Evolutionary conservation across 1,140 invertebrate genomes (phyloP), one percentile per base, ranked within the genome.

Genomic region (Eueides isabella): DNA sequence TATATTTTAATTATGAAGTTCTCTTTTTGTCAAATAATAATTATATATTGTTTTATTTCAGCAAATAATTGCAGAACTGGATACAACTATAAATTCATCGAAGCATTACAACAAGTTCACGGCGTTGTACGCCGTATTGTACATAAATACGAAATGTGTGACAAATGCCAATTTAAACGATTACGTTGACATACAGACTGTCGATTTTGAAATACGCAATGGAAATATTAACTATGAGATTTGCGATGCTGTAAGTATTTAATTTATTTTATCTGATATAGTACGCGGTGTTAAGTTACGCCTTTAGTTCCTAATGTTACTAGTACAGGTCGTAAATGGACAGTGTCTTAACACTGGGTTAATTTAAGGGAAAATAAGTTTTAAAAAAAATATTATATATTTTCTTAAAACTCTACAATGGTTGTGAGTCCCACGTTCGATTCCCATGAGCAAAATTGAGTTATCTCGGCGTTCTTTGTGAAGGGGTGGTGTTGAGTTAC

Each of bases 231-330:
- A 31, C 14, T 63, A 63, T 16, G 61, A 63, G 29, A 63, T n/a
- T 63, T 63, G 61, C 12, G 61, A 63, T 30, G 28, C 61, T 16
- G 61, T 63, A 29, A 63, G 61, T 55, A 26, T 11, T 48, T 48
- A 5, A 7, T 9, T 48, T 11, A 3, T 0, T 3, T 23, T 55
- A 23, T 19, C 12, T 26, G 11, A 26, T 55, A 55, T 1, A n/a
- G n/a, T n/a, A n/a, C n/a, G n/a, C n/a, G n/a, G n/a, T n/a, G n/a
- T n/a, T n/a, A n/a, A n/a, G n/a, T n/a, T n/a, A n/a, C n/a, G n/a
- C n/a, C n/a, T n/a, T n/a, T n/a, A n/a, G n/a, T n/a, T n/a, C n/a
- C n/a, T n/a, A n/a, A n/a, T n/a, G n/a, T n/a, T n/a, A n/a, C n/a
- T n/a, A n/a, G n/a, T n/a, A n/a, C n/a, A n/a, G n/a, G n/a, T n/a